These are phyloP conservation scores for Oophaga pumilio DNA, from an alignment of 2,113 vertebrate genomes.

Conservation along the genomic window DNA sequence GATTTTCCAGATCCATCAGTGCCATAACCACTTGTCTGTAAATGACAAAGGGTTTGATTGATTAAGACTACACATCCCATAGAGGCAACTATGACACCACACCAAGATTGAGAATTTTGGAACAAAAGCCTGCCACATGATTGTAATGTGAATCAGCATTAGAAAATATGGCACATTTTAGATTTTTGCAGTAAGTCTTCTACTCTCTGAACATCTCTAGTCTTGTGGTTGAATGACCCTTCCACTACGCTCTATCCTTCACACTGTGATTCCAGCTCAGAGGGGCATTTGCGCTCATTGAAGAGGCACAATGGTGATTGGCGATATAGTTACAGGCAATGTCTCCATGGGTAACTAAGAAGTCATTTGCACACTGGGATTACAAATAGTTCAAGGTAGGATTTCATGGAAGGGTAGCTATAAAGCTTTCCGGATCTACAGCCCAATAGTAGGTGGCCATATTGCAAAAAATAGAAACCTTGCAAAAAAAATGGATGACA, in stretches of 20 bases:
- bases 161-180: background rate
- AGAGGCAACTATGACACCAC: background rate
- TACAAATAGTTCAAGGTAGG: background rate
- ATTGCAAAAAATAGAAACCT: background rate
- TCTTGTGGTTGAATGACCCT: background rate
- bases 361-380: background rate
- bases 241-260: background rate
- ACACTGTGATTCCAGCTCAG: background rate
- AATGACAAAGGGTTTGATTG: too few species aligned
- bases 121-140: background rate
- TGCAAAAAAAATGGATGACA: background rate
- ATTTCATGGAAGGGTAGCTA: background rate
- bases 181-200: background rate
- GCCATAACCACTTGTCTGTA: background rate
- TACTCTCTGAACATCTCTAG: background rate
- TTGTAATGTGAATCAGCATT: background rate
- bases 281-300: too few species aligned
- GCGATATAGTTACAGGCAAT: too few species aligned
- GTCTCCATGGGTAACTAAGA: too few species aligned
- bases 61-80: background rate
- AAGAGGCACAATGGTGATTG: too few species aligned
- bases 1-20: background rate
- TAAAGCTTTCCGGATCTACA: background rate
- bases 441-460: background rate
- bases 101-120: background rate